These are phyloP conservation scores for Phengaris alcon DNA, from an alignment of 2,888 invertebrate genomes.

Conservation along the genomic window DNA sequence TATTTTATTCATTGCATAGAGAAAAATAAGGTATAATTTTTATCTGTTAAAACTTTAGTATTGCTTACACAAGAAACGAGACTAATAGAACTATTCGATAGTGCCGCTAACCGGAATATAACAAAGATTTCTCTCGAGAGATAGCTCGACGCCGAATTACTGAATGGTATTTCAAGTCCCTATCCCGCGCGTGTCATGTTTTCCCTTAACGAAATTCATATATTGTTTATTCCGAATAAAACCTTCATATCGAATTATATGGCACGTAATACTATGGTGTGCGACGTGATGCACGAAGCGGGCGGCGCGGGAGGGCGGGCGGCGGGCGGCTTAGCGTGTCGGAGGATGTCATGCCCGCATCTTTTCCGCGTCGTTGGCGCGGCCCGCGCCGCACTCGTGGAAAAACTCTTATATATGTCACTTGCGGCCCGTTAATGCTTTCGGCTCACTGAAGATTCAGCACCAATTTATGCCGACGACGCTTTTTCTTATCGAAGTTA, in stretches of 20 bases:
- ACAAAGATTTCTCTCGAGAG: no score
- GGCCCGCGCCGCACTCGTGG: conserved; percentile 48
- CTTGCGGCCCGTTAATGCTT: conserved; percentile 56
- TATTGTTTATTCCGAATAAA: conserved; percentile 1
- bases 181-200: background rate
- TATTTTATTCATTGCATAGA: background rate
- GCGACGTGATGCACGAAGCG: background rate
- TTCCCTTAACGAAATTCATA: background rate
- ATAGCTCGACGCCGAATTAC: no score
- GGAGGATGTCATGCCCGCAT: conserved; percentile 57
- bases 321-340: conserved; percentile 24
- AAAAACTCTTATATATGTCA: conserved; percentile 48
- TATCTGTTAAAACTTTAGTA: background rate
- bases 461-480: conserved; percentile 36
- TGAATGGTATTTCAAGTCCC: no score
- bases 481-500: conserved; percentile 62
- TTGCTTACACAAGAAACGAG: background rate
- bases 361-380: conserved; percentile 70
- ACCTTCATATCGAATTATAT: conserved; percentile 5
- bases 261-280: background rate
- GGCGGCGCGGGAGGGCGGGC: background rate
- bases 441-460: conserved; percentile 54
- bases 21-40: background rate
- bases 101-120: no score
- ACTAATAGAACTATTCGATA: no score